Percentiles rank a stretch among this genome's conserved stretches.
These are phyloP conservation scores for Alloplasta piceator DNA, from an alignment of 2,888 invertebrate species.

Conservation along the genomic window DNA sequence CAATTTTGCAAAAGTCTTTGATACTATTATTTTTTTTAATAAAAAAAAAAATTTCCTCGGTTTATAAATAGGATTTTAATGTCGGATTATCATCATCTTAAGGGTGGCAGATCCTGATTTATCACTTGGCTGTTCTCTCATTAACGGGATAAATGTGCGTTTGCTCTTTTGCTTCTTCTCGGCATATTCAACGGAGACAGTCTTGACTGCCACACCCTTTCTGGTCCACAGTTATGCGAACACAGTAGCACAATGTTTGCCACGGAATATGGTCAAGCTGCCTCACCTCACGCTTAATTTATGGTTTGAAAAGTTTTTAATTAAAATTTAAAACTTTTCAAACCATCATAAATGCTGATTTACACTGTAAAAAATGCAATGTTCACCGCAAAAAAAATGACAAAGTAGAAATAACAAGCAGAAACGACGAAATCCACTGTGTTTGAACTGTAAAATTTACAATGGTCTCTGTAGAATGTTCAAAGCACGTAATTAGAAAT, in stretches of 20 bases:
- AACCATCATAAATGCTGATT: no score
- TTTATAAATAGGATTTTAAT: slow-evolving; percentile 43
- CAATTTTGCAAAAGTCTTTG: neutral
- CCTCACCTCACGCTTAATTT: slow-evolving; percentile 41
- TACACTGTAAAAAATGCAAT: no score
- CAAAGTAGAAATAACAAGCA: no score
- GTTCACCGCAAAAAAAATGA: no score
- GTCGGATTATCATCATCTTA: slow-evolving; percentile 77
- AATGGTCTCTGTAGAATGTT: no score
- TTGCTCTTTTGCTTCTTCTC: slow-evolving; percentile 67
- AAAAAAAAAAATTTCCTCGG: neutral
- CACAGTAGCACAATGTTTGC: slow-evolving; percentile 43
- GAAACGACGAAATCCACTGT: no score
- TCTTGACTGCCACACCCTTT: slow-evolving; percentile 76
- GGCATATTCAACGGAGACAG: slow-evolving; percentile 72
- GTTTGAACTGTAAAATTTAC: no score
- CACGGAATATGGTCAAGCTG: slow-evolving; percentile 29
- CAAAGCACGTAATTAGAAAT: no score
- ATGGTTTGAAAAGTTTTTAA: neutral
- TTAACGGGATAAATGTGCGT: slow-evolving; percentile 67
- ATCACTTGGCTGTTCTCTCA: slow-evolving; percentile 79
- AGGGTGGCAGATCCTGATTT: slow-evolving; percentile 78
- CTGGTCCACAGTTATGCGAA: slow-evolving; percentile 58
- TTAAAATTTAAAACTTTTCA: neutral
- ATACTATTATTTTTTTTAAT: neutral